Evolutionary conservation across 2,113 vertebrate genomes (phyloP).

Genomic region (Tamias sibiricus): DNA sequence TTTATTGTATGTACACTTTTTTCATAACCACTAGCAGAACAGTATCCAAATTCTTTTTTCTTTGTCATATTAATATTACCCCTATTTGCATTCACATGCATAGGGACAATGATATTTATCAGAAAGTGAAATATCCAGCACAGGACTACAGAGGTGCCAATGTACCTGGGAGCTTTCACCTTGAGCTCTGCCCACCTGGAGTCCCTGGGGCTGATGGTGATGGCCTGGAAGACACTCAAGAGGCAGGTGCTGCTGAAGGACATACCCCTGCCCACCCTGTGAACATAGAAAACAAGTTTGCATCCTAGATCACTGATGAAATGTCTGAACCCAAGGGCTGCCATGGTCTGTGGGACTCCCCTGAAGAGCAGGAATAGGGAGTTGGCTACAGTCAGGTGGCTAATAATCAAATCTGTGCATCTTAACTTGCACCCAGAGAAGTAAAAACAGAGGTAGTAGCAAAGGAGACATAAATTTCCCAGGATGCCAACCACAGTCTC

Average conservation of each 20-base stretch:
- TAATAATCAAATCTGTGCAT: not conserved
- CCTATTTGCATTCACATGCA: not conserved
- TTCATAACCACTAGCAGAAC: fast-evolving
- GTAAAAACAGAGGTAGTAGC: not conserved
- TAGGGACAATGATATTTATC: not conserved
- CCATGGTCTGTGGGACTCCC: not conserved
- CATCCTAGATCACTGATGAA: not conserved
- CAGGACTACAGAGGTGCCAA: not conserved
- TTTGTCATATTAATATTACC: not conserved
- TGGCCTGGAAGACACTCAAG: no score
- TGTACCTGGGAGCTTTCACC: not conserved
- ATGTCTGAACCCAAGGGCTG: no score
- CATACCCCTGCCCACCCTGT: not conserved
- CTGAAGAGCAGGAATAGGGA: not conserved
- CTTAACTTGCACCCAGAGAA: not conserved
- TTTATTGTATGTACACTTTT: fast-evolving
- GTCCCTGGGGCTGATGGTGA: not conserved
- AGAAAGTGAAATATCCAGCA: not conserved
- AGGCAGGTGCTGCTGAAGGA: not conserved
- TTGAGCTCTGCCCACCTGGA: not conserved
- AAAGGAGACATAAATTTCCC: not conserved
- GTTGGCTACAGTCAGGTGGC: not conserved
- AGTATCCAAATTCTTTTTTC: not conserved
- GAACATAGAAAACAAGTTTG: not conserved
- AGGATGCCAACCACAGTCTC: not conserved